phyloP scores from a whole-genome alignment of 2,888 invertebrate genomes.

The Ormia ochracea region DNA sequence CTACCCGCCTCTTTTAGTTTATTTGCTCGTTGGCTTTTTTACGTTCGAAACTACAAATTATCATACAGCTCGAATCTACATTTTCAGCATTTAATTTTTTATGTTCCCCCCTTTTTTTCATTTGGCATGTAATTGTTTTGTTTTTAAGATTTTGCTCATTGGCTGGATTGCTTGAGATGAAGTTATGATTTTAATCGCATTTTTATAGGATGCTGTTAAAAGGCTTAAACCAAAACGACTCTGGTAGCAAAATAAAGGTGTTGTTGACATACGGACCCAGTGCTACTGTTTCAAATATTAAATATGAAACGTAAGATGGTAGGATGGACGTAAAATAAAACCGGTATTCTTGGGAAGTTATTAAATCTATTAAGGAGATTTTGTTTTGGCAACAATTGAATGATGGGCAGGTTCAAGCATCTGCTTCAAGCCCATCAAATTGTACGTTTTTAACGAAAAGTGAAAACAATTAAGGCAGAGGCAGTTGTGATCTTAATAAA shows the following conservation, averaged over 20 bases:
- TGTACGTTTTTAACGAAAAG: too few species aligned
- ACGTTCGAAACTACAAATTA: conserved; percentile 52
- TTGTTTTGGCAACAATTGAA: background rate
- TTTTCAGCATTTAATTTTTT: conserved; percentile 54
- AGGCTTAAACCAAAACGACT: conserved; percentile 2
- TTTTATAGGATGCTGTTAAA: conserved; percentile 36
- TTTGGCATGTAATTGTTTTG: conserved; percentile 52
- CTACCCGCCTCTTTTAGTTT: background rate
- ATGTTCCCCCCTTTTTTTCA: too few species aligned
- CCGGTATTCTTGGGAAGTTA: background rate
- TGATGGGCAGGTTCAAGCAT: background rate
- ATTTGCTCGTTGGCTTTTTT: conserved; percentile 10
- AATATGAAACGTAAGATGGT: too few species aligned
- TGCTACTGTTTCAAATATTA: conserved; percentile 21
- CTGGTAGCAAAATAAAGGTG: conserved; percentile 35
- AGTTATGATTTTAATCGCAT: conserved; percentile 54
- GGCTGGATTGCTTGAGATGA: conserved; percentile 19
- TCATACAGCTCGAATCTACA: conserved; percentile 45
- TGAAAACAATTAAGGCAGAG: too few species aligned
- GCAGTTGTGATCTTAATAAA: too few species aligned
- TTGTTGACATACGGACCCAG: conserved; percentile 10
- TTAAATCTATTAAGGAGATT: background rate
- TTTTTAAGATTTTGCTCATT: background rate
- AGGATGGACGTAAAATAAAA: background rate
- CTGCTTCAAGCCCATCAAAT: background rate